phyloP scores from a whole-genome alignment of 2,888 invertebrate genomes.

The Lumbricus terrestris region DNA sequence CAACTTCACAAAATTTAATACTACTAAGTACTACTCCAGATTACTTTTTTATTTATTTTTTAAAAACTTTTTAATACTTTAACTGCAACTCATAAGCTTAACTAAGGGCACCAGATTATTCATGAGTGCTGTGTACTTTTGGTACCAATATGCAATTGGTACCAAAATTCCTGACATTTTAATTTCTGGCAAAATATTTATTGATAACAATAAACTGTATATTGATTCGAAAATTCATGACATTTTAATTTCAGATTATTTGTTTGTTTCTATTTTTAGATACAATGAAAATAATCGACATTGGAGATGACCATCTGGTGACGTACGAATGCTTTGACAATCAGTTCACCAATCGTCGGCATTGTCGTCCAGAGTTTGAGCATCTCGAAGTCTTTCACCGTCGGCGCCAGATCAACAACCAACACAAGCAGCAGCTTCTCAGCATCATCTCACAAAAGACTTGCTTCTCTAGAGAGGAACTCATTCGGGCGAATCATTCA shows the following conservation, averaged over 20 bases:
- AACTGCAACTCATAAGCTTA: too few species aligned
- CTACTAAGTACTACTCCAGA: too few species aligned
- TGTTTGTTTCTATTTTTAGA: not conserved
- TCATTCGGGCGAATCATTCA: not conserved
- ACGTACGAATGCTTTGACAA: constrained; percentile 7
- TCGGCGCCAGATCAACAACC: not conserved
- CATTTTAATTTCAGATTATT: not conserved
- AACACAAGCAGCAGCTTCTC: not conserved
- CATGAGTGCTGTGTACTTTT: too few species aligned
- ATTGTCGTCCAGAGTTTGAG: not conserved
- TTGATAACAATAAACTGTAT: too few species aligned
- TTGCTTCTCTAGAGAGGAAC: not conserved
- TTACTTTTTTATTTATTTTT: too few species aligned
- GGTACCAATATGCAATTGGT: too few species aligned
- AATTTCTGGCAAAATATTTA: too few species aligned
- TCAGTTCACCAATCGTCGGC: not conserved
- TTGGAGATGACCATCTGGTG: not conserved
- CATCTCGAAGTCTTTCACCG: not conserved
- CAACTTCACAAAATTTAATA: too few species aligned
- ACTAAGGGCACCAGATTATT: too few species aligned
- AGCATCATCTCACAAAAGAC: not conserved
- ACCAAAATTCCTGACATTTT: too few species aligned
- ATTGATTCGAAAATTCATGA: too few species aligned
- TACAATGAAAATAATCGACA: not conserved
- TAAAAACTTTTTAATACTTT: too few species aligned